These are phyloP conservation scores for Apoderus coryli DNA, from an alignment of 2,888 invertebrate species.

Conservation along the genomic window DNA sequence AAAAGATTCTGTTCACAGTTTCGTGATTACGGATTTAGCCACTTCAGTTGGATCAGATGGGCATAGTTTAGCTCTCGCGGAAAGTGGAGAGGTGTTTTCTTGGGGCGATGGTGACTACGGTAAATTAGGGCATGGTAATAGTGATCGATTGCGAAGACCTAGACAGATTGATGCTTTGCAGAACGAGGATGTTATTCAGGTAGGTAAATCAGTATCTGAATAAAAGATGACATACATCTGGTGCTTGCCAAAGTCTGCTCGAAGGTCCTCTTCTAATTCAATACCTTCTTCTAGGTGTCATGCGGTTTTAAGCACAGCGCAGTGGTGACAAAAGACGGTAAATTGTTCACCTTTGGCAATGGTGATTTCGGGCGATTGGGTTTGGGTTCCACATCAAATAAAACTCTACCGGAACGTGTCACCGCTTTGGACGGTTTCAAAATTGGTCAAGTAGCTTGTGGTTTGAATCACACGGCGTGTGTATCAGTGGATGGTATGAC, in stretches of 20 bases:
- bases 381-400: conserved; percentile 42
- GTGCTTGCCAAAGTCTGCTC: too few relatives aligned
- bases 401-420: conserved; percentile 45
- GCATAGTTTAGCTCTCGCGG: conserved; percentile 46
- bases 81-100: conserved; percentile 50
- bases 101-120: conserved; percentile 55
- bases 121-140: conserved; percentile 48
- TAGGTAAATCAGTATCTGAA: too few relatives aligned
- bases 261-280: too few relatives aligned
- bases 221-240: too few relatives aligned
- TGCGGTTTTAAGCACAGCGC: conserved; percentile 52
- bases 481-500: conserved; percentile 40
- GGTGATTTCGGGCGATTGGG: conserved; percentile 48
- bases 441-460: conserved; percentile 38
- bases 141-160: conserved; percentile 45
- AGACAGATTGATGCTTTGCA: conserved; percentile 46
- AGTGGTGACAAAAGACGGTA: conserved; percentile 46
- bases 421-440: conserved; percentile 35
- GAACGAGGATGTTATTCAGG: conserved; percentile 42
- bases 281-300: too few relatives aligned
- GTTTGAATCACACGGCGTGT: conserved; percentile 48
- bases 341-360: conserved; percentile 49
- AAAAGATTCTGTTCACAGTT: conserved; percentile 46
- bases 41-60: conserved; percentile 51
- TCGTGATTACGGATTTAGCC: conserved; percentile 44